Base-by-base conservation (phyloP, 2,888 invertebrate species). In the Coenonympha arcania region DNA sequence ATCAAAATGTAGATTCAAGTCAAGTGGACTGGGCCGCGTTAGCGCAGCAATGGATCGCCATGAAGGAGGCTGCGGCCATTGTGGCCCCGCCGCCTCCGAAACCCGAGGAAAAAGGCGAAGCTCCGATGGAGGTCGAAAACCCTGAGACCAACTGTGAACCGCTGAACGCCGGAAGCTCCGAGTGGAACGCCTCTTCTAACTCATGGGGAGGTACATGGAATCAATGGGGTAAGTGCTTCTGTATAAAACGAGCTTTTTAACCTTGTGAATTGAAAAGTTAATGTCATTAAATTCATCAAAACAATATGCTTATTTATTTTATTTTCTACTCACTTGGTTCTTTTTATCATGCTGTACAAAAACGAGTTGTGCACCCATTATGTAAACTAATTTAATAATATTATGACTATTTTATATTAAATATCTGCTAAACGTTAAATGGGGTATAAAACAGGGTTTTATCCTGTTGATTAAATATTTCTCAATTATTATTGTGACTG, bases 1-100 rank as follows among this genome's bases (percentile, higher is more conserved):
- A 93, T 77, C 93, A 93, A 83, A 93, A 93, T 78, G 88, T 94
- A 76, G 90, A 92, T 62, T 91, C 91, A 66, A 95, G 93, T 72
- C 90, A 93, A 81, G 97, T 98, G 52, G 98, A 98, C 78, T 98
- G 98, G 98, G 98, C 97, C 8, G 92, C 95, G 22, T 87, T 98
- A 66, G 98, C 98, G 19, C 96, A 98, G 72, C 97, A 98, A 89
- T 98, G 98, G 98, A 98, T 98, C 62, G 94, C 94, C 73, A 96
- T 96, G 95, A 95, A 96, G 71, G 94, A 94, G 68, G 90, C 92
- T 6, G 79, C 87, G 34, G 86, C 86, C 28, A 87, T 89, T 28
- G 87, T 89, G 28, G 80, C 89, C 33, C 87, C 89, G 5, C 88
- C 89, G 15, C 88, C 90, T 30, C 89, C 90, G 6, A 81, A 81